Evolutionary conservation across 2,113 vertebrate species (phyloP).

Genomic region (Gulo gulo): DNA sequence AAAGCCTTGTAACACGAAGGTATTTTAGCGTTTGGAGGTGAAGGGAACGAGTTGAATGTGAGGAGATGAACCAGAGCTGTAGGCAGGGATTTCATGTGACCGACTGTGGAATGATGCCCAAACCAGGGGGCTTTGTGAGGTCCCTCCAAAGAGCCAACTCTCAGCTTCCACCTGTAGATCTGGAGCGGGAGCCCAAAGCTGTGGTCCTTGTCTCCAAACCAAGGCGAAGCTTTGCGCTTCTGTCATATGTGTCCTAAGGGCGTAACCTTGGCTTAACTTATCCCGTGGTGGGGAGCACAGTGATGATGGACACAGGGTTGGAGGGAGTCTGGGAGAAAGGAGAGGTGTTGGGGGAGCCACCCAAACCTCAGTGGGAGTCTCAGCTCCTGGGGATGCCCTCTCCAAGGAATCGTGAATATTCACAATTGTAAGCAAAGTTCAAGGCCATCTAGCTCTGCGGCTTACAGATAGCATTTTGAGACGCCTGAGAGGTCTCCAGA

Average conservation of each 20-base stretch:
- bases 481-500: background rate
- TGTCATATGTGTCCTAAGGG: background rate
- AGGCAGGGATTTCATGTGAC: background rate
- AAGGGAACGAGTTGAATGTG: background rate
- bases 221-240: background rate
- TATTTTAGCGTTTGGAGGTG: background rate
- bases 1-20: background rate
- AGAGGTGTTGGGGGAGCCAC: background rate
- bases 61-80: background rate
- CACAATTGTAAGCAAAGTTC: background rate
- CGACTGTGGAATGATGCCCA: background rate
- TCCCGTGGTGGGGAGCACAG: no score
- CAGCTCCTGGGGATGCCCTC: background rate
- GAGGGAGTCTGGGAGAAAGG: background rate
- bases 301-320: background rate
- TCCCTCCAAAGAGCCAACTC: background rate
- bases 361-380: background rate
- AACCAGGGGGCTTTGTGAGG: background rate
- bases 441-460: background rate
- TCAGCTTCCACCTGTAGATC: background rate
- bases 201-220: background rate
- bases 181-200: background rate
- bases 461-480: background rate
- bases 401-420: background rate
- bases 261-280: background rate